These are phyloP conservation scores for Pseudomugil tenellus DNA, from an alignment of 2,797 vertebrate species.

Conservation along the genomic window DNA sequence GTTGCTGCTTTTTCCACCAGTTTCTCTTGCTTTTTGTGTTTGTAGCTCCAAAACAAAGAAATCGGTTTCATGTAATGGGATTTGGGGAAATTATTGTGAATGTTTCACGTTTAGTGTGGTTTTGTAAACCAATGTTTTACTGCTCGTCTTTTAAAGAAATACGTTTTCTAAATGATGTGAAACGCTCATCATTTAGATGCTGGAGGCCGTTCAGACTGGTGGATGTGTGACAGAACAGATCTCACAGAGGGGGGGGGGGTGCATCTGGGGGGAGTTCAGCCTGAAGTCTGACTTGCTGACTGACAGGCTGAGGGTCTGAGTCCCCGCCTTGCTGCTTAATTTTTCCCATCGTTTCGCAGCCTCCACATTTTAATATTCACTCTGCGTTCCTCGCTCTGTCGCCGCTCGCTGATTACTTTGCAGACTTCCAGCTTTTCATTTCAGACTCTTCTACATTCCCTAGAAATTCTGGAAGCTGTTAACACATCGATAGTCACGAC, in stretches of 20 bases:
- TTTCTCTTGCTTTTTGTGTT: background rate
- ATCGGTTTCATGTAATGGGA: background rate
- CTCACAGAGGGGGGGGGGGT: background rate
- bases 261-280: background rate
- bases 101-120: background rate
- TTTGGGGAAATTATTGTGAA: background rate
- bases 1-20: too few relatives aligned
- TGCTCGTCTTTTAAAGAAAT: background rate
- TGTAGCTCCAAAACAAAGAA: background rate
- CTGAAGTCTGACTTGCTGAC: slow-evolving; percentile 19
- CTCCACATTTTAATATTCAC: slow-evolving; percentile 54
- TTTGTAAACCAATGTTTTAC: background rate
- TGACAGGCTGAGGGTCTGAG: slow-evolving; percentile 40
- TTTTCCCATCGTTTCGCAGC: slow-evolving; percentile 67
- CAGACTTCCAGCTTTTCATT: slow-evolving; percentile 37
- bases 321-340: slow-evolving; percentile 38
- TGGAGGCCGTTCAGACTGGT: background rate
- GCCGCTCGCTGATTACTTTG: slow-evolving; percentile 47
- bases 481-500: slow-evolving; percentile 39
- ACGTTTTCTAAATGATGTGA: too few relatives aligned
- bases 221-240: background rate
- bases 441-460: slow-evolving; percentile 48
- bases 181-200: background rate
- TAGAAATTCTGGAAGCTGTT: slow-evolving; percentile 36
- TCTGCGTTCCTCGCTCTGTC: slow-evolving; percentile 34